Evolutionary conservation across 2,797 vertebrate genomes (phyloP), one percentile per base, ranked within the genome.

Genomic region (Vireo griseus): DNA sequence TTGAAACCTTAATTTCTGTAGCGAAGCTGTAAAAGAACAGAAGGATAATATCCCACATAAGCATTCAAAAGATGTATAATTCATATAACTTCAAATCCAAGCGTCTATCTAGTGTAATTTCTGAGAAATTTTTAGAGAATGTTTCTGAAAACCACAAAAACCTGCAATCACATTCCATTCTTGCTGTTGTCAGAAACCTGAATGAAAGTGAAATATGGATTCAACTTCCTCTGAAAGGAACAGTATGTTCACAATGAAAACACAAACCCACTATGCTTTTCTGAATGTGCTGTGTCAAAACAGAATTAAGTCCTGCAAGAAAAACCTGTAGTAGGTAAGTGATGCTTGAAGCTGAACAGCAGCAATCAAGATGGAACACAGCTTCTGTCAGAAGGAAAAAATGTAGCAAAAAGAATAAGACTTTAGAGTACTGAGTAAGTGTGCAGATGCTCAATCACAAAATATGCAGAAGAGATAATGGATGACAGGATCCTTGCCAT

Each of bases 261-360:
- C 59, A 86, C 48, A 89, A 88, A 94, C 8, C 14, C 84, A 85
- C 75, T 80, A 78, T 37, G 62, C 28, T 85, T 89, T 74, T 90
- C 16, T 90, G 90, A 92, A 94, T 75, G 82, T 92, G 66, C 40
- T 92, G 61, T 86, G 48, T 40, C 82, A 86, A 89, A 95, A 83
- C 50, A 94, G 78, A 95, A 91, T 5, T 33, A 88, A 92, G 79
- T 67, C 95, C 95, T 92, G 91, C 65, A 95, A 94, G 89, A 83
- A 92, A 88, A 96, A 61, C 22, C 66, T 47, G 54, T 40, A 44
- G 65, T 77, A 80, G 54, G 35, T 47, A 82, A 79, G 40, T 33
- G 87, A 94, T 65, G 68, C 37, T 63, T 85, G 59, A 95, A 61
- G 71, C 26, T 91, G 74, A 85, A 89, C 71, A 95, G 84, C 95